Conservation (phyloP, 2,113 vertebrate species). For the Formicarius rufipectus region DNA sequence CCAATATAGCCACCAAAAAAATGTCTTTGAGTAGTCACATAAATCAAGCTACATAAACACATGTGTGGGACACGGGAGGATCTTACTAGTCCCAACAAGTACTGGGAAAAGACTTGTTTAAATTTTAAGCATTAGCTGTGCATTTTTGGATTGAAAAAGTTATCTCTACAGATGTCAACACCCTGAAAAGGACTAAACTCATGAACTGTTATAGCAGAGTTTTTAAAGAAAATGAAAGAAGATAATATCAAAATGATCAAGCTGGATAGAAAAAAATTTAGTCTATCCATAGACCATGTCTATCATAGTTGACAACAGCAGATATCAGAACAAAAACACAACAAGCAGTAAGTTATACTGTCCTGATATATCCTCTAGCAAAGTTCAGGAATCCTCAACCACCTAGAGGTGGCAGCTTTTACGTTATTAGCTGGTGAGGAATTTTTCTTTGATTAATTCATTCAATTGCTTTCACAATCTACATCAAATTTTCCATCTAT, state of each 20-base stretch:
- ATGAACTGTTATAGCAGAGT: background rate
- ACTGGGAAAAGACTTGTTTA: background rate
- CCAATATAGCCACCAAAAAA: background rate
- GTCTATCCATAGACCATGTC: background rate
- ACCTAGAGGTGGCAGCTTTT: background rate
- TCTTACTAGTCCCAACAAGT: background rate
- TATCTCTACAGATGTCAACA: background rate
- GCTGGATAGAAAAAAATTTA: background rate
- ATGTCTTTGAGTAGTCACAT: background rate
- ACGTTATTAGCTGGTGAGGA: background rate
- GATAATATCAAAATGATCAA: background rate
- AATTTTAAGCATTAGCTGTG: background rate
- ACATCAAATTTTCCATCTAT: background rate
- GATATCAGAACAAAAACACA: background rate
- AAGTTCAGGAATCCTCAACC: background rate
- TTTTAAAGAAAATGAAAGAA: background rate
- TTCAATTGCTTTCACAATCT: background rate
- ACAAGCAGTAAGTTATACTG: background rate
- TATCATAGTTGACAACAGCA: background rate
- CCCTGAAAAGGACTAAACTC: background rate
- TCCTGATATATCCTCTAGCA: background rate
- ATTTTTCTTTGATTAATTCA: background rate
- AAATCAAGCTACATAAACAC: background rate
- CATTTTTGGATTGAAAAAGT: background rate
- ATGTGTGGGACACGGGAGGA: rapidly evolving